Evolutionary conservation across 1,140 invertebrate genomes (phyloP).

Genomic region (Trypoxylus dichotomus): DNA sequence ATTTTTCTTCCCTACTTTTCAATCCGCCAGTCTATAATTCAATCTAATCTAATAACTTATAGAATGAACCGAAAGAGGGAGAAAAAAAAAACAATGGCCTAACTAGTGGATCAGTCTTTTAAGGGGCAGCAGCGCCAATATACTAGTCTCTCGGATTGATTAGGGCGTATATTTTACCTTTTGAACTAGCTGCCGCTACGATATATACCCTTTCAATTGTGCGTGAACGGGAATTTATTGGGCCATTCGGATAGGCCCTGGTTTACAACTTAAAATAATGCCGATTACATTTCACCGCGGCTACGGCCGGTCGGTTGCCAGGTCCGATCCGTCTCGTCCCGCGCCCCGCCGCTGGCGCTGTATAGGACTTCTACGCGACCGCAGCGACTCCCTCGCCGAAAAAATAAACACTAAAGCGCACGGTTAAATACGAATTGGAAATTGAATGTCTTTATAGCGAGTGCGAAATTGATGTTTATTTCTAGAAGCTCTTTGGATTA

Average conservation of each 20-base stretch:
- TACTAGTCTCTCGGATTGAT: background rate
- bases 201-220: constrained; percentile 3
- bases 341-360: background rate
- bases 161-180: background rate
- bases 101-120: background rate
- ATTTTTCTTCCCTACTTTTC: background rate
- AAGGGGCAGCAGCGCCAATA: background rate
- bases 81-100: background rate
- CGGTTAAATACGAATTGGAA: constrained; percentile 2
- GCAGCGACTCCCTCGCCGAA: background rate
- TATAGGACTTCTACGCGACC: too few species aligned
- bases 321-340: background rate
- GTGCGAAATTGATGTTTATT: background rate
- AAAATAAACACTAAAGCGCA: background rate
- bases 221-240: constrained; percentile 2
- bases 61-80: background rate
- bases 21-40: background rate
- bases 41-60: background rate
- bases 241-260: background rate
- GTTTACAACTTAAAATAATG: background rate
- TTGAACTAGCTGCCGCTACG: background rate
- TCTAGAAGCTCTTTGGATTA: background rate
- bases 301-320: background rate
- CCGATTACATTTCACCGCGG: background rate
- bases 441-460: background rate